Base-by-base conservation (phyloP, 2,113 vertebrate genomes). In the Collichthys lucidus region DNA sequence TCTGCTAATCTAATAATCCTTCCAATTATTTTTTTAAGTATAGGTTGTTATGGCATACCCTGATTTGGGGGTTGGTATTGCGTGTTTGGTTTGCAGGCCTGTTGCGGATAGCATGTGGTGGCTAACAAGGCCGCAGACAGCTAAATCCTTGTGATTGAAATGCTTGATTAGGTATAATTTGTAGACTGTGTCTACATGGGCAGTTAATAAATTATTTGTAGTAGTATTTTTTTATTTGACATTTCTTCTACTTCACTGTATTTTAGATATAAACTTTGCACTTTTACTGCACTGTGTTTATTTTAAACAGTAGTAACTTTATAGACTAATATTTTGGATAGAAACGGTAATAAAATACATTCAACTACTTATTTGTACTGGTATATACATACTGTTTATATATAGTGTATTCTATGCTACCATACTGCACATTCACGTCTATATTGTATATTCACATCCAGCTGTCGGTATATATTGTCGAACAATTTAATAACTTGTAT, bases 1-100 rank as follows among this genome's bases (percentile, higher is more conserved):
- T 77, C 42, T 46, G 46, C 20, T 85, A 55, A 75, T 82, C 72
- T 72, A 66, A 80, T 88, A 88, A 86, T 84, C 86, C 56, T 65
- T 31, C 11, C 26, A 61, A 70, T 74, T 65, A 40, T 52, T 83
- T 16, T 59, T 86, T 73, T 49, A 80, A 55, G 53, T 15, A 70
- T 65, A 78, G 75, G 74, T 71, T 75, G 17, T 79, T 44, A 56
- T 76, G 78, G 7, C 74, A 66, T 31, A 63, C 44, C 59, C 15
- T 62, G 47, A 31, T 59, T 52, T 15, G 44, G 9, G 20, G 53
- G 46, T 42, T 19, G 11, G 14, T 52, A 29, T 26, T 24, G 14
- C 71, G 44, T 76, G 50, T 65, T 44, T 67, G 60, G 46, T 73
- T n/a, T 63, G 3, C 44, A 7, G 61, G 46, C 17, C 19, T 55